These are phyloP conservation scores for Thalassoma bifasciatum DNA, from an alignment of 2,113 vertebrate genomes.

Conservation along the genomic window DNA sequence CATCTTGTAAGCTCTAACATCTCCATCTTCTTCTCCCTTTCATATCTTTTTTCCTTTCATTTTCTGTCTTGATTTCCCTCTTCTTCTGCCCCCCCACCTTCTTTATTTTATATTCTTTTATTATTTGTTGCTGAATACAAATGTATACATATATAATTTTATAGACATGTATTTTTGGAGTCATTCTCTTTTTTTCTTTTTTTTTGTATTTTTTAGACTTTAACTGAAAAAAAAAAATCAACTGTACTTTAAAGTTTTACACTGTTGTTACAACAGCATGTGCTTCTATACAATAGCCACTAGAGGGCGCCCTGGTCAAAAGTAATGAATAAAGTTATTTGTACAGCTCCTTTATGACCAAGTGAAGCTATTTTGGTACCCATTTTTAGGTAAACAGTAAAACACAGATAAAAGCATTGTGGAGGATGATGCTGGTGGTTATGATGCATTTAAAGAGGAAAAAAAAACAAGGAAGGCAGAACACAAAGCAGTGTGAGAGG, in stretches of 20 bases:
- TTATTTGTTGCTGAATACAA: too few species aligned
- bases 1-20: too few species aligned
- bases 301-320: constrained; percentile 57
- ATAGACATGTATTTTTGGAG: too few species aligned
- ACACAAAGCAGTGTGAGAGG: not conserved
- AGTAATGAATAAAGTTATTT: not conserved
- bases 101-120: too few species aligned
- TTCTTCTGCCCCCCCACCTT: too few species aligned
- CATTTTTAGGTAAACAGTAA: not conserved
- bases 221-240: not conserved
- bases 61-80: too few species aligned
- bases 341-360: too few species aligned
- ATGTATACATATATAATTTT: too few species aligned
- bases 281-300: constrained; percentile 22
- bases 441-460: not conserved
- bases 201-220: too few species aligned
- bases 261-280: not conserved
- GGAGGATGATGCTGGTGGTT: not conserved
- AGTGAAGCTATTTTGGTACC: not conserved
- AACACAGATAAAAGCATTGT: not conserved
- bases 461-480: not conserved
- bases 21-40: too few species aligned
- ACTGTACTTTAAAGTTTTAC: not conserved
- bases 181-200: too few species aligned
- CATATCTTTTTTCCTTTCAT: too few species aligned